These are phyloP conservation scores for Kryptolebias ocellatus DNA, from an alignment of 2,797 vertebrate species.

Conservation along the genomic window DNA sequence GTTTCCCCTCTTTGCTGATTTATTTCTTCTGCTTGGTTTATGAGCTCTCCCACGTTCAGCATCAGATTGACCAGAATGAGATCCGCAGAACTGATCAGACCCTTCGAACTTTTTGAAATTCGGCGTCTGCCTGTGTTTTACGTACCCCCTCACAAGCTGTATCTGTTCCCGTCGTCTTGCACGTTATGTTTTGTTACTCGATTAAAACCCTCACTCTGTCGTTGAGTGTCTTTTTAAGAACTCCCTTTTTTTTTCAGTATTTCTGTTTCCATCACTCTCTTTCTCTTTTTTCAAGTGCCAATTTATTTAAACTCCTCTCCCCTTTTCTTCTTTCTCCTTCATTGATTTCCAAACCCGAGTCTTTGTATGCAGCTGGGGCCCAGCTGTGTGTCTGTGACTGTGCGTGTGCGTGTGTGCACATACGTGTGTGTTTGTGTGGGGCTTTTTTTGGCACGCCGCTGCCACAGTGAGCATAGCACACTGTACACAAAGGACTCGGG, in stretches of 20 bases:
- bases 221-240: constrained; percentile 59
- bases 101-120: constrained; percentile 35
- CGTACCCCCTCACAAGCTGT: constrained; percentile 36
- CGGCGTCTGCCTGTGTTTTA: constrained; percentile 23
- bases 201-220: constrained; percentile 58
- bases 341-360: constrained; percentile 89
- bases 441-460: constrained; percentile 81
- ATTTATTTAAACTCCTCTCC: constrained; percentile 86
- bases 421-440: constrained; percentile 73
- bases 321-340: constrained; percentile 87
- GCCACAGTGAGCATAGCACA: constrained; percentile 82
- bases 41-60: constrained; percentile 29
- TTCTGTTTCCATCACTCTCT: constrained; percentile 60
- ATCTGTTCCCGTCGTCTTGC: constrained; percentile 42
- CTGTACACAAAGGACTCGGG: constrained; percentile 77
- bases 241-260: constrained; percentile 19
- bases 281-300: constrained; percentile 86
- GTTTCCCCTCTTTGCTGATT: constrained; percentile 8
- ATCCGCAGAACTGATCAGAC: constrained; percentile 25
- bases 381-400: constrained; percentile 85
- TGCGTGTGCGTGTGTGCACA: constrained; percentile 62
- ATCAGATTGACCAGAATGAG: constrained; percentile 28
- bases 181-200: constrained; percentile 53
- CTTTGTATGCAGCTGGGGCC: constrained; percentile 87
- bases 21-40: constrained; percentile 18